Percentiles rank a stretch among this genome's conserved stretches.
phyloP scores from a whole-genome alignment of 2,888 invertebrate species.

The Callinectes sapidus region DNA sequence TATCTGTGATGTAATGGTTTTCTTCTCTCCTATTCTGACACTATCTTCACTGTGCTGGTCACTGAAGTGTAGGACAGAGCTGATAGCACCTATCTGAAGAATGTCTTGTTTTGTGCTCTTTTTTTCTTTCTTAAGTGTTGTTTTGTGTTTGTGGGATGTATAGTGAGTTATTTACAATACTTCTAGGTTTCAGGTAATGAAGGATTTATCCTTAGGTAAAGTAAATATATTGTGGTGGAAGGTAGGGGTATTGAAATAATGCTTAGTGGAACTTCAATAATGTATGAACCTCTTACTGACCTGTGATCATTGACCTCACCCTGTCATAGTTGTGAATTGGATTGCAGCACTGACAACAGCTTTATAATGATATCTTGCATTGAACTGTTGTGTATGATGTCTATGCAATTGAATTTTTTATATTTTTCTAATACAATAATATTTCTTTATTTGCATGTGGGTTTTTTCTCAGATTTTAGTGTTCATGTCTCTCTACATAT shows the following conservation, averaged over 20 bases:
- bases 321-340: neutral
- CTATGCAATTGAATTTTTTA: neutral
- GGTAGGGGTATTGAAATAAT: neutral
- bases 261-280: neutral
- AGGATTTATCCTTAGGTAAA: neutral
- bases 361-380: neutral
- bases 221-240: neutral
- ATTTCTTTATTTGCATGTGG: neutral
- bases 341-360: neutral
- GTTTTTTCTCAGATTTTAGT: neutral
- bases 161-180: neutral
- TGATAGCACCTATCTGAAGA: neutral
- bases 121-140: neutral
- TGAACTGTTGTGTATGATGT: neutral
- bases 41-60: neutral
- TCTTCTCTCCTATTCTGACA: neutral
- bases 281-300: neutral
- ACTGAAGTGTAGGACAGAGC: neutral
- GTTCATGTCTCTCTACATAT: neutral
- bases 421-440: constrained; percentile 11
- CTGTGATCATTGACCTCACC: neutral
- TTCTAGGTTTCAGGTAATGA: neutral
- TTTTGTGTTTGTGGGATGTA: neutral
- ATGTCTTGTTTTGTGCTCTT: neutral
- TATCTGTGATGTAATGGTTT: neutral